Conservation (phyloP, 1,140 invertebrate genomes). For the Drosophila rhopaloa region DNA sequence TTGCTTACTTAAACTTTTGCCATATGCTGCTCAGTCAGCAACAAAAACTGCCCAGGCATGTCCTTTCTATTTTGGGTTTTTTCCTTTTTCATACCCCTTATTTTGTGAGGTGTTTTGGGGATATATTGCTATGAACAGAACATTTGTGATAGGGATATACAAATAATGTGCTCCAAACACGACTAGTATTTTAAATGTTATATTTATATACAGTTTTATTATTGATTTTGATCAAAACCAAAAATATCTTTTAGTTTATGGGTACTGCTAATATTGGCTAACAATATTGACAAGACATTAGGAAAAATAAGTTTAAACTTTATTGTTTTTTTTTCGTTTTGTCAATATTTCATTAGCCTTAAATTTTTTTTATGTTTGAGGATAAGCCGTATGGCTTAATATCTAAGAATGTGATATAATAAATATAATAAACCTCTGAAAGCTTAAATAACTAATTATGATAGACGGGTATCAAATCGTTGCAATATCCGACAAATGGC, state of each 20-base stretch:
- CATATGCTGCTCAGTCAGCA: conserved; percentile 76
- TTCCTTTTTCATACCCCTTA: conserved; percentile 10
- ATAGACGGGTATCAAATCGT: conserved; percentile 18
- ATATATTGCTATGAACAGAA: conserved; percentile 1
- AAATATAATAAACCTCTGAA: not conserved
- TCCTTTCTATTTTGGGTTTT: conserved; percentile 51
- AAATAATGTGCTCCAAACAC: not conserved
- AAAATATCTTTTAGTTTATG: no score
- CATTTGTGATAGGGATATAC: not conserved
- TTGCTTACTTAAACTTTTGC: conserved; percentile 80
- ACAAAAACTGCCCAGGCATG: conserved; percentile 73
- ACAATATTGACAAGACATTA: no score
- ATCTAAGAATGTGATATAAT: no score
- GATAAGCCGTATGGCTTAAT: no score
- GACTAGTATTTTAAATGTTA: no score
- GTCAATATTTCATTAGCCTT: no score
- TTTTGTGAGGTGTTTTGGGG: not conserved
- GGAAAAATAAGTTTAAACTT: no score
- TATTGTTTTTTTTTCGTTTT: no score
- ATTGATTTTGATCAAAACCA: no score
- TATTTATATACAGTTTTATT: no score
- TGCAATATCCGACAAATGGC: not conserved
- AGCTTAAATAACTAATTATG: not conserved
- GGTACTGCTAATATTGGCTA: no score
- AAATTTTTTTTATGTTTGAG: no score